These are phyloP conservation scores for Caranx melampygus DNA, from an alignment of 2,113 vertebrate species.

Conservation along the genomic window DNA sequence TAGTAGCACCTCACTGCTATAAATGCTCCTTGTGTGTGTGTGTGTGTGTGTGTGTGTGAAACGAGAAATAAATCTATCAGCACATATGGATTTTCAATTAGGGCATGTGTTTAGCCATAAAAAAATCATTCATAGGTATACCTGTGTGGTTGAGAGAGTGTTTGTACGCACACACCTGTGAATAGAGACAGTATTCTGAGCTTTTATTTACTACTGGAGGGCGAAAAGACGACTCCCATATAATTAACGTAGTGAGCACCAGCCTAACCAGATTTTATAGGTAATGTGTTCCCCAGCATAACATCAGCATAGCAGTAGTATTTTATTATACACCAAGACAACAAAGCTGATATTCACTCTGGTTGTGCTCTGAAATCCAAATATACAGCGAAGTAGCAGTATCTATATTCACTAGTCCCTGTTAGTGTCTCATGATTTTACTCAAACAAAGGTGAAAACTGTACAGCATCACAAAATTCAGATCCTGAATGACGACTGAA, in stretches of 20 bases:
- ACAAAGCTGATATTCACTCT: neutral
- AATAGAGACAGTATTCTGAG: constrained; percentile 12
- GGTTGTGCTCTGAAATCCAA: neutral
- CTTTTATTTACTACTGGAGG: constrained; percentile 22
- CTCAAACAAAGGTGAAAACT: neutral
- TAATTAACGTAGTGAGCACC: neutral
- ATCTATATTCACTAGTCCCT: neutral
- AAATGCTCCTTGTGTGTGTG: constrained; percentile 11
- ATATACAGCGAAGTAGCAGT: neutral
- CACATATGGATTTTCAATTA: constrained; percentile 46
- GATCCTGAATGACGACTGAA: no score
- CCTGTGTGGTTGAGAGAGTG: neutral
- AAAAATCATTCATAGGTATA: constrained; percentile 36
- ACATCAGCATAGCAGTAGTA: neutral
- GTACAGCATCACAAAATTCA: no score
- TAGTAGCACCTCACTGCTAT: neutral
- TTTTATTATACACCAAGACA: neutral
- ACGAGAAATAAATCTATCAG: constrained; percentile 52
- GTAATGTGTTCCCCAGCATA: neutral
- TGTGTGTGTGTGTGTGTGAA: constrained; percentile 12
- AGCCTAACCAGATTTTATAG: constrained; percentile 8
- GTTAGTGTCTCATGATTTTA: no score
- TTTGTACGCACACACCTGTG: neutral
- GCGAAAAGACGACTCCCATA: constrained; percentile 18
- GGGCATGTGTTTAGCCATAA: constrained; percentile 42